These are phyloP conservation scores for Halcyon chelicuti DNA, from an alignment of 2,797 vertebrate species.

Conservation along the genomic window DNA sequence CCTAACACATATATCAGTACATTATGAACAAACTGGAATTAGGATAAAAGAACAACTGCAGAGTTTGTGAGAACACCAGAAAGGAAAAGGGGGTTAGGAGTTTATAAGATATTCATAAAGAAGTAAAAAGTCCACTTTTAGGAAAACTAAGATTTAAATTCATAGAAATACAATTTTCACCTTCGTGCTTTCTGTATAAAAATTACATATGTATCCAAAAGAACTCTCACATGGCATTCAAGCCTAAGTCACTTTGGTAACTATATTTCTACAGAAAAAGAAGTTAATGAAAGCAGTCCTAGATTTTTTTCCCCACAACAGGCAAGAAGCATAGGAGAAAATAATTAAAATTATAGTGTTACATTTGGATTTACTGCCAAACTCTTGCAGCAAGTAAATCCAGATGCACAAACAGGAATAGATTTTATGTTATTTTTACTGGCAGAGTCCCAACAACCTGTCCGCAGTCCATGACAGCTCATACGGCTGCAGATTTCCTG, in stretches of 20 bases:
- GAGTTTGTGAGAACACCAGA: not conserved
- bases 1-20: not conserved
- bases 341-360: slow-evolving; percentile 12
- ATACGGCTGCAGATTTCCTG: not conserved
- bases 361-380: not conserved
- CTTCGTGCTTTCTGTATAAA: not conserved
- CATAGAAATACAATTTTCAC: not conserved
- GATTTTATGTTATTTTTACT: not conserved
- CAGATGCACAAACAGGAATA: slow-evolving; percentile 28
- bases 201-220: not conserved
- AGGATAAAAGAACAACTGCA: not conserved
- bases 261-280: not conserved
- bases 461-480: not conserved
- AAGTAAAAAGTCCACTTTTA: not conserved
- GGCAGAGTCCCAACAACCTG: slow-evolving; percentile 14
- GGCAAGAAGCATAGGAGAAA: not conserved
- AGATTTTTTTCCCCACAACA: not conserved
- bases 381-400: not conserved
- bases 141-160: not conserved
- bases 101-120: not conserved
- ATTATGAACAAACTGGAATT: not conserved
- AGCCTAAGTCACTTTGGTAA: not conserved
- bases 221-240: not conserved
- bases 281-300: not conserved
- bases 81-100: not conserved